Percentiles rank a stretch among this genome's conserved stretches.
These are phyloP conservation scores for Drosophila aff. DNA, from an alignment of 1,140 invertebrate species.

Conservation along the genomic window DNA sequence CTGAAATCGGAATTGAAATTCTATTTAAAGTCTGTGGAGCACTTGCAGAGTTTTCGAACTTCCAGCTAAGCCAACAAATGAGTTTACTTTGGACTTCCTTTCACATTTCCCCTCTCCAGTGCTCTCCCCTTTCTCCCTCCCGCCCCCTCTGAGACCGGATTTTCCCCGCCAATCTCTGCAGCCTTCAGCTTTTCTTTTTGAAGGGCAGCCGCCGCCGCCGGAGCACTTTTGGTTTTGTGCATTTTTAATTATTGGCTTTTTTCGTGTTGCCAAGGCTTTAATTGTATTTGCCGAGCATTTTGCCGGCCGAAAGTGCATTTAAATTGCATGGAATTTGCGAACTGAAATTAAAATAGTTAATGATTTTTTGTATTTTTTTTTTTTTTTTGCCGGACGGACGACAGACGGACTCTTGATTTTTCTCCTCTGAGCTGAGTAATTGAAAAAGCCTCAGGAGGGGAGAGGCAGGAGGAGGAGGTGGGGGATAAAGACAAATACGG, in stretches of 20 bases:
- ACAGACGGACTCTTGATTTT: background rate
- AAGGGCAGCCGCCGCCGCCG: slow-evolving; percentile 17
- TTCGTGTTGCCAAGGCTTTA: slow-evolving; percentile 70
- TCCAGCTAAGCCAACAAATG: slow-evolving; percentile 38
- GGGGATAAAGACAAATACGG: slow-evolving; percentile 67
- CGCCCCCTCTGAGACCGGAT: background rate
- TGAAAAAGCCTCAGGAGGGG: slow-evolving; percentile 59
- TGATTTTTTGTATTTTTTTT: slow-evolving; percentile 76
- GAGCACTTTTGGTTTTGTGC: slow-evolving; percentile 76
- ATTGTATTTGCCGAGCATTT: slow-evolving; percentile 80
- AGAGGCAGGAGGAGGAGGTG: background rate
- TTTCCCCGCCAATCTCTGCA: slow-evolving; percentile 1
- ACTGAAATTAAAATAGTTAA: slow-evolving; percentile 83
- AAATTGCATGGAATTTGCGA: slow-evolving; percentile 81
- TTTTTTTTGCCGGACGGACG: slow-evolving; percentile 53
- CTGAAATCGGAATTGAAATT: slow-evolving; percentile 14
- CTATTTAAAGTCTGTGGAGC: slow-evolving; percentile 11
- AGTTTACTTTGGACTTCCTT: slow-evolving; percentile 26
- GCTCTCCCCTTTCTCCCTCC: background rate
- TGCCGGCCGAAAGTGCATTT: slow-evolving; percentile 65
- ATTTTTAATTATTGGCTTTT: slow-evolving; percentile 82
- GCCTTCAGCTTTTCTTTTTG: slow-evolving; percentile 7
- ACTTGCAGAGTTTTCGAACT: slow-evolving; percentile 13
- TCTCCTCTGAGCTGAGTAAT: slow-evolving; percentile 52
- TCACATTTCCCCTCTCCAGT: background rate